phyloP scores from a whole-genome alignment of 1,140 invertebrate genomes.

The Panagrolaimus sp. region DNA sequence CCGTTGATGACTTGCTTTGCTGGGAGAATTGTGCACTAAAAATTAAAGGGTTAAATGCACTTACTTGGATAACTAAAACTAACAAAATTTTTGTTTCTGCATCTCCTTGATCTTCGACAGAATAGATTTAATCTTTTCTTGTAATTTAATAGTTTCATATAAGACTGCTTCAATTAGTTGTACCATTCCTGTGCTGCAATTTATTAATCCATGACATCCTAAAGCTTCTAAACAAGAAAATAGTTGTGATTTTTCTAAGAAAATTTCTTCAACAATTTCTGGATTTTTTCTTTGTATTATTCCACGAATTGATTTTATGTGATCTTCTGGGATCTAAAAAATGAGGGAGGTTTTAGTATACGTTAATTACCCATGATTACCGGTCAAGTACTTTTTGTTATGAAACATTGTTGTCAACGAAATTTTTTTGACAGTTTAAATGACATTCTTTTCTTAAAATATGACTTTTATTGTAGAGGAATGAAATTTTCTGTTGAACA shows the following conservation, averaged over 20 bases:
- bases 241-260: slow-evolving; percentile 29
- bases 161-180: slow-evolving; percentile 32
- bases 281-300: slow-evolving; percentile 31
- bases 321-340: slow-evolving; percentile 25
- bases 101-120: slow-evolving; percentile 13
- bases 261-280: slow-evolving; percentile 31
- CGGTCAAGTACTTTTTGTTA: too few species aligned
- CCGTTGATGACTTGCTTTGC: slow-evolving; percentile 34
- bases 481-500: too few species aligned
- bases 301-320: slow-evolving; percentile 21
- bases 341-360: too few species aligned
- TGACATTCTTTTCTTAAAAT: too few species aligned
- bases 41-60: background rate
- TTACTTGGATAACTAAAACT: too few species aligned
- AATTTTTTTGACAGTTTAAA: too few species aligned
- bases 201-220: slow-evolving; percentile 41
- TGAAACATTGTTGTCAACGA: too few species aligned
- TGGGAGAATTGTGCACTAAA: slow-evolving; percentile 18
- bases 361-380: too few species aligned
- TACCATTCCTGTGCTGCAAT: slow-evolving; percentile 38
- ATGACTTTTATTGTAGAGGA: too few species aligned
- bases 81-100: slow-evolving; percentile 16
- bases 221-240: slow-evolving; percentile 31
- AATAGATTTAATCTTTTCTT: slow-evolving; percentile 27
- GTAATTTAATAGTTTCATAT: slow-evolving; percentile 29